phyloP scores from a whole-genome alignment of 2,888 invertebrate genomes.

The Macrophya alboannulata region DNA sequence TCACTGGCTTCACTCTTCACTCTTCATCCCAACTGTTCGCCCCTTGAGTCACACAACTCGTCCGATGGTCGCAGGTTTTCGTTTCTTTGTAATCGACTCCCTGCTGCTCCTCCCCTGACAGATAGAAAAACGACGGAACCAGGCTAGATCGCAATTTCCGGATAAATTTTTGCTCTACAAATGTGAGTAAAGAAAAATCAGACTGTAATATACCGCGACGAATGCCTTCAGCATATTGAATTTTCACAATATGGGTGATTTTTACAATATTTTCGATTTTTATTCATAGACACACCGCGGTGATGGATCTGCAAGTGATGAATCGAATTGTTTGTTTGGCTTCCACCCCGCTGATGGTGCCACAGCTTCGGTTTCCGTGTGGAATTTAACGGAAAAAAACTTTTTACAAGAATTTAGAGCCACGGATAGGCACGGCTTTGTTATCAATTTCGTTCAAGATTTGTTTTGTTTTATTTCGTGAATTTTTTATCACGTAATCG shows the following conservation, averaged over 20 bases:
- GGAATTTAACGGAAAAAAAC: constrained; percentile 1
- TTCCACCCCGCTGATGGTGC: background rate
- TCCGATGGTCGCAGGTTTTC: constrained; percentile 30
- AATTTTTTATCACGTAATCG: constrained; percentile 13
- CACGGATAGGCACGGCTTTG: background rate
- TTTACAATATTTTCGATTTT: background rate
- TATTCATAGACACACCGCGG: constrained; percentile 9
- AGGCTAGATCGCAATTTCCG: constrained; percentile 9
- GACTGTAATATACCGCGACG: background rate
- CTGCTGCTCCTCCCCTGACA: background rate
- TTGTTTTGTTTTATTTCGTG: background rate
- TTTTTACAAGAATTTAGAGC: constrained; percentile 18
- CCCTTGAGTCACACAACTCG: background rate
- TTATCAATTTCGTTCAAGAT: constrained; percentile 16
- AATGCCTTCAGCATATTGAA: constrained; percentile 16
- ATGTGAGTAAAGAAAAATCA: background rate
- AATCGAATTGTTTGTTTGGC: constrained; percentile 27
- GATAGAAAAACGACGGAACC: constrained; percentile 27
- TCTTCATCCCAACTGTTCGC: background rate
- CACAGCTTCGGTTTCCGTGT: background rate
- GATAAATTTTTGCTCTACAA: constrained; percentile 18
- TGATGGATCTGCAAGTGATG: constrained; percentile 28
- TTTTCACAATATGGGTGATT: constrained; percentile 1
- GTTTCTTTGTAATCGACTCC: constrained; percentile 49
- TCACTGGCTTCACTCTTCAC: constrained; percentile 29